These are phyloP conservation scores for Phoxinus dragarum DNA, from an alignment of 2,797 vertebrate species.

Conservation along the genomic window DNA sequence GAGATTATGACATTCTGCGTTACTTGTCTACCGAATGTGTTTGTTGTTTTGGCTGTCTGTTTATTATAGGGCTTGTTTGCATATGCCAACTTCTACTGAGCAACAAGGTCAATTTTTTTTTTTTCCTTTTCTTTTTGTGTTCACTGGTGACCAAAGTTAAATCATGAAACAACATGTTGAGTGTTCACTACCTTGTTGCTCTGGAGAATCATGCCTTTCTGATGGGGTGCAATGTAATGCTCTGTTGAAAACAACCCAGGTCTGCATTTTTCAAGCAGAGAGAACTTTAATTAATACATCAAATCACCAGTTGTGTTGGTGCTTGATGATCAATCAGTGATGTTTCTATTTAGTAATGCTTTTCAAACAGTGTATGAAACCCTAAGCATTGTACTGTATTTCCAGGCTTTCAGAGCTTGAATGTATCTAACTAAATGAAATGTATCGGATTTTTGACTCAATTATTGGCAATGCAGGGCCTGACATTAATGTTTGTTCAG, in stretches of 20 bases:
- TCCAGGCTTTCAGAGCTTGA: conserved; percentile 12
- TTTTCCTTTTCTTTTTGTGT: neutral
- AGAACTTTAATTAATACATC: conserved; percentile 6
- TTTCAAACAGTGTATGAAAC: neutral
- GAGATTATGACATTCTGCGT: neutral
- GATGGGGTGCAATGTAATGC: conserved; percentile 17
- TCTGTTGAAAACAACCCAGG: conserved; percentile 7
- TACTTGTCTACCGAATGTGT: neutral
- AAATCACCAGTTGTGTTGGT: neutral
- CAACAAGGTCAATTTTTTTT: neutral
- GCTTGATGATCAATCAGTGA: neutral
- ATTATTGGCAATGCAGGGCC: neutral
- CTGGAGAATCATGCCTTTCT: conserved; percentile 3
- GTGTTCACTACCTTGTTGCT: conserved; percentile 33
- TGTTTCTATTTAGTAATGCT: neutral
- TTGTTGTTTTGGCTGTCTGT: neutral
- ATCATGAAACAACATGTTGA: neutral
- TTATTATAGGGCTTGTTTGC: conserved; percentile 2
- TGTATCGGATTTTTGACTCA: neutral
- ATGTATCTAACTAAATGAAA: conserved; percentile 9
- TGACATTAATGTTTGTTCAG: neutral
- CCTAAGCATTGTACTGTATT: conserved; percentile 18
- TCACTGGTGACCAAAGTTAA: conserved; percentile 26
- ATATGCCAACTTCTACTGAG: conserved; percentile 17
- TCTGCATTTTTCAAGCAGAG: conserved; percentile 12